Evolutionary conservation across 2,888 invertebrate species (phyloP), one percentile per base, ranked within the genome.

Genomic region (Sepioteuthis lessoniana): DNA sequence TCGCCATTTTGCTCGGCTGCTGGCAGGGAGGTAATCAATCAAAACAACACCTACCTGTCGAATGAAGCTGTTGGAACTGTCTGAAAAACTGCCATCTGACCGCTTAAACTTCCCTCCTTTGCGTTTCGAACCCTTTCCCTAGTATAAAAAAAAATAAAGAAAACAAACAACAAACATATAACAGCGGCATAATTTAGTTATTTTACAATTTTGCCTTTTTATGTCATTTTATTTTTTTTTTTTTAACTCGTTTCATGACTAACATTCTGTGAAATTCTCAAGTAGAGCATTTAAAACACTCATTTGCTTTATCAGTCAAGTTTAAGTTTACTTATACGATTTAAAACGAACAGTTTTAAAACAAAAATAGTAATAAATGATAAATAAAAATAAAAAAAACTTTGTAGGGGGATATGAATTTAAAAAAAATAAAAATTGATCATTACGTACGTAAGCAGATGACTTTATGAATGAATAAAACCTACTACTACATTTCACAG

Each of bases 1-100:
- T 46, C 92, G 92, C 92, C 92, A 92, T 92, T 19, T 92, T 92
- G 38, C 92, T 35, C n/a, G 92, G 47, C 47, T 92, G 42, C 92
- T 92, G 92, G 47, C 47, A 47, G 42, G 92, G 42, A 47, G 47
- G 92, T 92, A 42, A 91, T 42, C 91, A 92, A 92, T 47, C 92
- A 92, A 47, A 92, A 92, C 92, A 92, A 60, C 42, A 95, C 96
- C 95, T 94, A 96, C 97, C 96, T 97, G 97, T 95, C 96, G 95
- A 42, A 96, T 95, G 94, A 96, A 96, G 95, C 97, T 97, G 95
- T 97, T 97, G 42, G 97, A 97, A 95, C 97, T 97, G 95, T 97
- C 97, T 60, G 97, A 97, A 93, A 97, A 96, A 95, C 96, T 96
- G 93, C 97, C 97, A 95, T 96, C 96, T 35, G 96, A 96, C 8